Base-by-base conservation (phyloP, 1,140 invertebrate species). In the Scylla paramamosain region DNA sequence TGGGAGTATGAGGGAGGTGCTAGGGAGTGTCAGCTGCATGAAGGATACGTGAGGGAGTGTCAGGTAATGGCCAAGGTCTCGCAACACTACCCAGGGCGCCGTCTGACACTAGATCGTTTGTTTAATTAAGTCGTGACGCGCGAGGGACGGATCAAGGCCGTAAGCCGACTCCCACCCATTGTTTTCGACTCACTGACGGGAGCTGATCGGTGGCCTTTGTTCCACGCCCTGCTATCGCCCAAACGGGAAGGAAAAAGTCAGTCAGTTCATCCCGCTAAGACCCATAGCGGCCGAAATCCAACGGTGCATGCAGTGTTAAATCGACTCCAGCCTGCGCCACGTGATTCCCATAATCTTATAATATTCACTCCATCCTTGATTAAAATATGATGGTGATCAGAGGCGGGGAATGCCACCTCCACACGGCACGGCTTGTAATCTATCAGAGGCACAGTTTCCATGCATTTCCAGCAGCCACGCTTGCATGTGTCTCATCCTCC, bases 361-460 rank as follows among this genome's bases (percentile, higher is more conserved):
- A 77, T 77, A 77, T 77, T 77, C 67, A 77, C 67, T 77, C 67
- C 67, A 77, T 77, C 67, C 67, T n/a, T 77, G 67, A 77, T 77
- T 77, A 77, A 77, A 77, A 77, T 77, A 77, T 77, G 67, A n/a
- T 20, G 67, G 25, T n/a, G 25, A 77, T 77, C 20, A n/a, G 67
- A 77, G 12, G 2, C 67, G 67, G 67, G 67, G n/a, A n/a, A 77
- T 20, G 20, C 67, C 67, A 77, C 67, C 67, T 77, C n/a, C 67
- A 77, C 67, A 77, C 67, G 67, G 67, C 67, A 77, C 2, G 67
- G 67, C 16, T n/a, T 25, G 67, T 77, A 77, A 77, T 77, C 8
- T 20, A 77, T 77, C 67, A 77, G 67, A 12, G 52, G 16, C 67
- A n/a, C 20, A 77, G 67, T n/a, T 77, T 77, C 4, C 67, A n/a